phyloP scores from a whole-genome alignment of 2,888 invertebrate genomes.

The Lithophane leautieri region DNA sequence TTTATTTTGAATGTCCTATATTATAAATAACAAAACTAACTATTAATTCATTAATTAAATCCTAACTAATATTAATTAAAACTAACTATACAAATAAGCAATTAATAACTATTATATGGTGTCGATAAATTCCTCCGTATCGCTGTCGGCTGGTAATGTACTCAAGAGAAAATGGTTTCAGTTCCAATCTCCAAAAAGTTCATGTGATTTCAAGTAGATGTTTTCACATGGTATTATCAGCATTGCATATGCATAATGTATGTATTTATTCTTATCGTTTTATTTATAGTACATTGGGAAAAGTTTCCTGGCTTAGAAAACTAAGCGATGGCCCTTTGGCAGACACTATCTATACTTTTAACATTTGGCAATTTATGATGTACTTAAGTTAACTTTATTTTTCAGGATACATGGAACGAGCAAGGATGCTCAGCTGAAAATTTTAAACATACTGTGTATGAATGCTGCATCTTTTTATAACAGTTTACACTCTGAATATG shows the following conservation, averaged over 20 bases:
- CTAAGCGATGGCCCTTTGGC: neutral
- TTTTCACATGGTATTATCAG: neutral
- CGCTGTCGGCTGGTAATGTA: too few species aligned
- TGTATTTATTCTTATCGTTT: neutral
- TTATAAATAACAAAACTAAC: too few species aligned
- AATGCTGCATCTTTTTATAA: slow-evolving; percentile 88
- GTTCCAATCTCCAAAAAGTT: neutral
- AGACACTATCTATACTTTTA: too few species aligned
- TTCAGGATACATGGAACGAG: slow-evolving; percentile 88
- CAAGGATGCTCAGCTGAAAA: slow-evolving; percentile 90
- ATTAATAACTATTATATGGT: too few species aligned
- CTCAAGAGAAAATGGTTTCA: too few species aligned
- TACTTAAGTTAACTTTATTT: slow-evolving; percentile 5
- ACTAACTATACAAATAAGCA: too few species aligned
- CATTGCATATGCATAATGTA: neutral
- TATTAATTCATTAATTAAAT: too few species aligned
- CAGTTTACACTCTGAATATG: slow-evolving; percentile 87
- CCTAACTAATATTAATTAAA: too few species aligned
- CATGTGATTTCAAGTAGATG: neutral
- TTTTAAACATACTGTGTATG: slow-evolving; percentile 88
- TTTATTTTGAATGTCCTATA: too few species aligned
- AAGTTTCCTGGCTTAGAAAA: neutral
- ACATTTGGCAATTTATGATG: neutral
- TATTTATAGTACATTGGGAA: neutral
- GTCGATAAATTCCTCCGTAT: too few species aligned